Evolutionary conservation across 2,888 invertebrate species (phyloP), one percentile per base, ranked within the genome.

Genomic region (Halocaridina rubra): DNA sequence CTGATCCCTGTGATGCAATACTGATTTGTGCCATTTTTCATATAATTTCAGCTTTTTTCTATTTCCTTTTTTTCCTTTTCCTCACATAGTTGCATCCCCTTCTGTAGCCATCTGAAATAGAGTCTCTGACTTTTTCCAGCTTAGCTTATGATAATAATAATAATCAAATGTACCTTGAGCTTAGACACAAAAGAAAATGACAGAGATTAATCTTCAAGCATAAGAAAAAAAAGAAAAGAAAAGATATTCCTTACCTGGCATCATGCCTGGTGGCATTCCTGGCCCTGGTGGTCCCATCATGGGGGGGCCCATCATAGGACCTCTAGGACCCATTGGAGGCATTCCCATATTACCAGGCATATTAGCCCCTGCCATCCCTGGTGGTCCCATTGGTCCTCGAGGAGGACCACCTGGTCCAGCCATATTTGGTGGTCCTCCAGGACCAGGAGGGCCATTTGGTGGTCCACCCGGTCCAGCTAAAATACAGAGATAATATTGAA

Each of bases 271-370:
- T 19, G 82, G 86, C 86, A 86, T 86, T 22, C 86, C 86, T 5
- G 86, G 86, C 0, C 88, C 88, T n/a, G 94, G 94, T 1, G 94
- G 94, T 0, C 94, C 93, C 92, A 89, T 89, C 88, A 93, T 93
- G n/a, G 88, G 86, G n/a, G 88, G 88, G 2, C 89, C 78, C 91
- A 90, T 90, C 91, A 91, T 91, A 0, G 88, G 88, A 24, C 84
- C 88, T 19, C 88, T 53, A 4, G 88, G 86, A 1, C 86, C 88
- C 87, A 90, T 88, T 88, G 89, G 90, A 3, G 89, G 89, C 61
- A 89, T 86, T n/a, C 88, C 89, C 80, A 89, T 88, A 74, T 89
- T 89, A 29, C 84, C 84, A 27, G 88, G 89, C 88, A 89, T 88
- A 3, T 89, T 89, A n/a, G 89, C 88, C 19, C 88, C 89, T 19